Evolutionary conservation across 2,113 vertebrate genomes (phyloP).

Genomic region (Maccullochella peelii): DNA sequence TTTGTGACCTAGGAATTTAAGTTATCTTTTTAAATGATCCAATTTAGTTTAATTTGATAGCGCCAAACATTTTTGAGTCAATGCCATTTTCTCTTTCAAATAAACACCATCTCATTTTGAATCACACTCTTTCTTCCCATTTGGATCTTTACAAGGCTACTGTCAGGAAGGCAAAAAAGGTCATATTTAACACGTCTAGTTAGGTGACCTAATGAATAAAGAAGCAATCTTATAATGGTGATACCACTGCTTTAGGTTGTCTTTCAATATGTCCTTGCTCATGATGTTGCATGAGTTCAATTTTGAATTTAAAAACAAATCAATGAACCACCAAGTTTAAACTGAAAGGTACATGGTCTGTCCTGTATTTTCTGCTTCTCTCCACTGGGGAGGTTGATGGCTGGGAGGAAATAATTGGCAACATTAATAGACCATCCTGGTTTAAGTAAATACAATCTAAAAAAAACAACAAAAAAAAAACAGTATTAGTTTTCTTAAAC

Average conservation of each 20-base stretch:
- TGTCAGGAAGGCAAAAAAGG: background rate
- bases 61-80: background rate
- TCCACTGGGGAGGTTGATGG: background rate
- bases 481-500: background rate
- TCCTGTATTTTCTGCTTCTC: background rate
- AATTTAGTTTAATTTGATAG: background rate
- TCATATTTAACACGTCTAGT: background rate
- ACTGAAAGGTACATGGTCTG: background rate
- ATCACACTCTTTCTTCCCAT: background rate
- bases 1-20: background rate
- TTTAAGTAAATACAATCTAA: background rate
- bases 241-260: slow-evolving; percentile 7
- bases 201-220: background rate
- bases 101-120: background rate
- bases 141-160: background rate
- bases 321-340: slow-evolving; percentile 1
- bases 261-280: background rate
- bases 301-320: slow-evolving; percentile 18
- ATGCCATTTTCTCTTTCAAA: background rate
- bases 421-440: background rate
- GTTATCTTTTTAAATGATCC: background rate
- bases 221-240: background rate
- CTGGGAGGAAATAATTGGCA: background rate
- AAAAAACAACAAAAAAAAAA: too few relatives aligned
- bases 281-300: background rate